These are phyloP conservation scores for Charaxes varanes DNA, from an alignment of 1,140 invertebrate species.

Conservation along the genomic window DNA sequence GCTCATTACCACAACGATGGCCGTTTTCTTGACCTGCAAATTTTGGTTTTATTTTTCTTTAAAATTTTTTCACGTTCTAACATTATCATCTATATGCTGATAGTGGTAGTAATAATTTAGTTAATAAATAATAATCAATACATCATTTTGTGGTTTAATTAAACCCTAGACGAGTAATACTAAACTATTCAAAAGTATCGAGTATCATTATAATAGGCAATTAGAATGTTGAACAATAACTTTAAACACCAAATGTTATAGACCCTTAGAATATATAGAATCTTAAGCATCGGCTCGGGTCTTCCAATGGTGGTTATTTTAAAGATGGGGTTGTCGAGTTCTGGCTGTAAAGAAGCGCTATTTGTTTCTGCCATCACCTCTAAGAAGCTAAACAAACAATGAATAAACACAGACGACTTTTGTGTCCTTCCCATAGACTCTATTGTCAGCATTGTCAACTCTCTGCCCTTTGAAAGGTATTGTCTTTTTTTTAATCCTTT, in stretches of 20 bases:
- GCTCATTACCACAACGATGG: no score
- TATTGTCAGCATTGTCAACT: conserved; percentile 64
- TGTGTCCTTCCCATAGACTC: conserved; percentile 56
- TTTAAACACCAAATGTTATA: conserved; percentile 18
- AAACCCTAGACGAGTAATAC: conserved; percentile 8
- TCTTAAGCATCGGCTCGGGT: conserved; percentile 6
- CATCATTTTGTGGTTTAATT: neutral
- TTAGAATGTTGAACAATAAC: conserved; percentile 54
- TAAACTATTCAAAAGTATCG: conserved; percentile 34
- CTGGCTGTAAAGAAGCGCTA: conserved; percentile 45
- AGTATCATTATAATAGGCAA: conserved; percentile 70
- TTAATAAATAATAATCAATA: neutral
- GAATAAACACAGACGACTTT: conserved; percentile 58
- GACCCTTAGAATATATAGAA: conserved; percentile 17
- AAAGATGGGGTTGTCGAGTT: conserved; percentile 47
- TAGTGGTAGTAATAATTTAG: no score
- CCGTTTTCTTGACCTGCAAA: no score
- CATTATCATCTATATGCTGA: no score
- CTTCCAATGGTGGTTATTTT: conserved; percentile 24
- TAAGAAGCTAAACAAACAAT: conserved; percentile 65
- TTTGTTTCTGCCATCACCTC: conserved; percentile 66
- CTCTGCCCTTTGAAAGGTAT: conserved; percentile 45
- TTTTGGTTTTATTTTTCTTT: neutral
- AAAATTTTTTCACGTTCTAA: no score
- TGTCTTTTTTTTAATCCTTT: conserved; percentile 43